phyloP scores from a whole-genome alignment of 2,113 vertebrate genomes.

The Hippocampus guttulatus region DNA sequence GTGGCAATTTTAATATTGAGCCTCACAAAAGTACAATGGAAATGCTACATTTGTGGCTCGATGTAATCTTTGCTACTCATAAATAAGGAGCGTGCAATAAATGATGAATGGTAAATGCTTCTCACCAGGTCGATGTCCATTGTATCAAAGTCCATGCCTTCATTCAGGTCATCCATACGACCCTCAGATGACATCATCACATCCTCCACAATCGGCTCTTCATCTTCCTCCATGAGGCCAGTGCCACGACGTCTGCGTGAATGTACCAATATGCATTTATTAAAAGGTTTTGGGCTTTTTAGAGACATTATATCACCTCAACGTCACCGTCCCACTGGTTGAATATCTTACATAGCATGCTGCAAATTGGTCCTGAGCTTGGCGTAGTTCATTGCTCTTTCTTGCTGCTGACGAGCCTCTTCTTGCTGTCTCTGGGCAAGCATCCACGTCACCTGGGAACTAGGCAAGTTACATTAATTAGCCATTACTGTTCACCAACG shows the following conservation, averaged over 20 bases:
- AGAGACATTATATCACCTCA: background rate
- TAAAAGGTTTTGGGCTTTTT: background rate
- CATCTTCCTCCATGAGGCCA: constrained; percentile 97
- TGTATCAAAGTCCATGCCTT: constrained; percentile 99
- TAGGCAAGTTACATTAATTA: constrained; percentile 44
- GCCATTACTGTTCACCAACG: background rate
- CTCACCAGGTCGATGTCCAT: constrained; percentile 99
- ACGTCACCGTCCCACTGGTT: background rate
- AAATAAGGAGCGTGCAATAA: background rate
- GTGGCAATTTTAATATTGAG: too few species aligned
- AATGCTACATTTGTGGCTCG: too few species aligned
- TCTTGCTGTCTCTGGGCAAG: constrained; percentile 96
- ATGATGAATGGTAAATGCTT: background rate
- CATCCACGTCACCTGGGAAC: constrained; percentile 99
- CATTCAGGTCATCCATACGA: constrained; percentile 96
- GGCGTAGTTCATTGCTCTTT: constrained; percentile 96
- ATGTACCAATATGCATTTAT: constrained; percentile 27
- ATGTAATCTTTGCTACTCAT: background rate
- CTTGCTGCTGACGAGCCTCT: constrained; percentile 92
- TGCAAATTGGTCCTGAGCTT: constrained; percentile 98
- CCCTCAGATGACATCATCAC: constrained; percentile 99
- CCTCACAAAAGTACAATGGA: too few species aligned
- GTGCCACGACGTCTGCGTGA: constrained; percentile 86
- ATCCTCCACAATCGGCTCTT: constrained; percentile 98
- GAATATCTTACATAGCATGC: constrained; percentile 88